Base-by-base conservation (phyloP, 2,888 invertebrate species). In the Drosophila hamatofila region DNA sequence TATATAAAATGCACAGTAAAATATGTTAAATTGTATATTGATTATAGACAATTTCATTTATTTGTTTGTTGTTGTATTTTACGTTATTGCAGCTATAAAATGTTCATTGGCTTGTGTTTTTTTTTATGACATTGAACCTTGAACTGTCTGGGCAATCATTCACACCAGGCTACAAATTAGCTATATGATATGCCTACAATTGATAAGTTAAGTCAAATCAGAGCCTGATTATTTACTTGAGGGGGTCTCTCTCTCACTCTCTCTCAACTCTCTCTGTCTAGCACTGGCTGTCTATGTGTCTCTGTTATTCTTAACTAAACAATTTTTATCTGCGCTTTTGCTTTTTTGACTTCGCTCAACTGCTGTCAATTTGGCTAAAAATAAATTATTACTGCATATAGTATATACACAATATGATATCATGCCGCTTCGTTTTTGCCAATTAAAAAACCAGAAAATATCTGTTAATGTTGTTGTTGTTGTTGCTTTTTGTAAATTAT, bases 321-420 rank as follows among this genome's bases (percentile, higher is more conserved):
- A 75, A n/a, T 83, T 88, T 88, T 86, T 83, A 83, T 88, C 89
- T 83, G 67, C 33, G 58, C 54, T 56, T 60, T 78, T 52, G 58
- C 52, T 61, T 66, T 71, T 56, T 65, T 62, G 67, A 55, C 73
- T 73, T 58, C 58, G 63, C 63, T 56, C 51, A 44, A 44, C 44
- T 46, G 78, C 73, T 83, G 84, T 73, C 85, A 86, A 88, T 86
- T 86, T 86, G 84, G 79, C 89, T 90, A 86, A 86, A 86, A 86
- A 86, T 86, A 86, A 86, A 86, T 83, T 69, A 86, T 86, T 88
- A 81, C 87, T 70, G 84, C 71, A 48, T 81, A 72, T 87, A 89
- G 81, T 72, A 78, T 82, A 82, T 44, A 67, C 54, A 83, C 54
- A 83, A 89, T 81, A 87, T 88, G 86, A 86, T 86, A 90, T 86